A percentile compares a stretch with the other conserved stretches of the same genome.
Evolutionary conservation across 2,888 invertebrate genomes (phyloP).

Genomic region (Diarsia rubi): DNA sequence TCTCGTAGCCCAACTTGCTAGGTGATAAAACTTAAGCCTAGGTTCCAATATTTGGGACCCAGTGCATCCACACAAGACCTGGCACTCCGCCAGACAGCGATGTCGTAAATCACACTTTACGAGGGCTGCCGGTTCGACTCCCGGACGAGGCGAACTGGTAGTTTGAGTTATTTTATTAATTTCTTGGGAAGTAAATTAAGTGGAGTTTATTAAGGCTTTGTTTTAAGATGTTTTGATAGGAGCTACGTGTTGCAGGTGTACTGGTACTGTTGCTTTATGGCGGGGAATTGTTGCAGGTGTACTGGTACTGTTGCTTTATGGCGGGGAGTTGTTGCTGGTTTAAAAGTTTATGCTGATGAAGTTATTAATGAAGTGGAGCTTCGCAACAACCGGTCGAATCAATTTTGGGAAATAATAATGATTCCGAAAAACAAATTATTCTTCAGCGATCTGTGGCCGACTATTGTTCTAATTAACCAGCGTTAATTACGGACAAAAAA

Average conservation of each 20-base stretch:
- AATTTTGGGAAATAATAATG: too few species aligned
- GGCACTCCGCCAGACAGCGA: constrained; percentile 49
- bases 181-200: constrained; percentile 62
- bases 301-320: background rate
- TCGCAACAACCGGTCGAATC: too few species aligned
- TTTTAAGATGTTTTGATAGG: constrained; percentile 29
- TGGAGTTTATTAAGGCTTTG: constrained; percentile 35
- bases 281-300: background rate
- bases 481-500: too few species aligned
- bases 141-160: constrained; percentile 58
- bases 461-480: too few species aligned
- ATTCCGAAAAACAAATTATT: too few species aligned
- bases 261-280: background rate
- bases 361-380: background rate
- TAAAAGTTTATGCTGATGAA: background rate
- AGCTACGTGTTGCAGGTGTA: constrained; percentile 1
- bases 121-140: constrained; percentile 61
- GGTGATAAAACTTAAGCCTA: constrained; percentile 28
- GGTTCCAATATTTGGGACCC: constrained; percentile 36
- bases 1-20: constrained; percentile 2
- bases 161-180: constrained; percentile 64
- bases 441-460: too few species aligned
- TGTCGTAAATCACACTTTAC: constrained; percentile 64
- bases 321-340: background rate
- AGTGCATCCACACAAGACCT: constrained; percentile 45